These are phyloP conservation scores for Amblyraja radiata DNA, from an alignment of 2,797 vertebrate species.

Conservation along the genomic window DNA sequence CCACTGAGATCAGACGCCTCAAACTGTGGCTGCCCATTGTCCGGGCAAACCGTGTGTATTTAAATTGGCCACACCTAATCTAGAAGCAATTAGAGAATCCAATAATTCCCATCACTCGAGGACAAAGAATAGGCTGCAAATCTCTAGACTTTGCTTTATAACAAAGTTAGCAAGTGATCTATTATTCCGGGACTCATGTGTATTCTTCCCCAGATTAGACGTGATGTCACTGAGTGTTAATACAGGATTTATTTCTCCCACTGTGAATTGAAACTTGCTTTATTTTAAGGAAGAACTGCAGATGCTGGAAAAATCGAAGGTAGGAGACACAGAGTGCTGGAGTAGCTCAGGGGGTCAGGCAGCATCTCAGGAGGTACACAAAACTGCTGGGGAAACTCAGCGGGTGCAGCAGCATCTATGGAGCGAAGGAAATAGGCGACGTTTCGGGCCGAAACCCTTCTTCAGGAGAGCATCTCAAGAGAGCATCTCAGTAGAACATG, in stretches of 20 bases:
- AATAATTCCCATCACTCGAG: not conserved
- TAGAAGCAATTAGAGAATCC: constrained; percentile 8
- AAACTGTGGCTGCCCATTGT: not conserved
- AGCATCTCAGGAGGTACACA: too few species aligned
- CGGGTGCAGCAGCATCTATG: too few species aligned
- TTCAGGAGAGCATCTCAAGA: too few species aligned
- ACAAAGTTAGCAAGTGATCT: not conserved
- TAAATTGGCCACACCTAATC: not conserved
- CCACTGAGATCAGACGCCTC: not conserved
- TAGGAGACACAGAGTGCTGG: too few species aligned
- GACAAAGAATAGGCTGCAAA: not conserved
- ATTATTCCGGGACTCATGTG: not conserved
- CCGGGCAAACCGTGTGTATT: not conserved
- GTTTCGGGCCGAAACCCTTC: too few species aligned
- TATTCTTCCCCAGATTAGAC: not conserved
- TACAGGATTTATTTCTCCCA: not conserved
- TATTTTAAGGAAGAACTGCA: too few species aligned
- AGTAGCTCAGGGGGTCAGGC: too few species aligned
- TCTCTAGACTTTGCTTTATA: not conserved
- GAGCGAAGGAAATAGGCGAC: too few species aligned
- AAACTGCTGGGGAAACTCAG: too few species aligned
- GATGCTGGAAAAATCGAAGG: too few species aligned
- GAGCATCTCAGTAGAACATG: too few species aligned
- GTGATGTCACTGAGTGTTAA: not conserved
- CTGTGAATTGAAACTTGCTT: not conserved